phyloP scores from a whole-genome alignment of 1,140 invertebrate species.

The Belonocnema kinseyi region DNA sequence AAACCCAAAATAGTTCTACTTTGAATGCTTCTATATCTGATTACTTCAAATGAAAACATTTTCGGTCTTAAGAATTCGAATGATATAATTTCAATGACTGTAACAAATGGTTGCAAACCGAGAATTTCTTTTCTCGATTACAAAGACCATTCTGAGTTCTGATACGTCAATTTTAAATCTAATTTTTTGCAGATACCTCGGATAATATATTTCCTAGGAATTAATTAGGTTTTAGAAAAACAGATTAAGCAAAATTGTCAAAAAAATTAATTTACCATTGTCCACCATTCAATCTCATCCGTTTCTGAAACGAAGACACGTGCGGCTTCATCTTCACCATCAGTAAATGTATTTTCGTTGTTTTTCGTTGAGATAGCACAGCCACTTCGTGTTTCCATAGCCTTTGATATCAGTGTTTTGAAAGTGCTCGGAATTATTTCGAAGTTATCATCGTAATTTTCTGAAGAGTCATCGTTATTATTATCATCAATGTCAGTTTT shows the following conservation, averaged over 20 bases:
- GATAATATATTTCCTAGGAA: too few relatives aligned
- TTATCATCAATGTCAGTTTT: conserved; percentile 47
- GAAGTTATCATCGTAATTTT: conserved; percentile 31
- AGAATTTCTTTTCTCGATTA: too few relatives aligned
- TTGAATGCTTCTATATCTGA: too few relatives aligned
- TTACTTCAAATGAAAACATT: too few relatives aligned
- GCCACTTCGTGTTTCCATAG: conserved; percentile 52
- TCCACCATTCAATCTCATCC: conserved; percentile 70
- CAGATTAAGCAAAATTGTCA: not conserved
- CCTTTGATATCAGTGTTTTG: conserved; percentile 53
- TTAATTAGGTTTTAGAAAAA: too few relatives aligned
- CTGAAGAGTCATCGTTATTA: conserved; percentile 33
- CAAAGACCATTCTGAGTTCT: too few relatives aligned
- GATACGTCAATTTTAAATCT: too few relatives aligned
- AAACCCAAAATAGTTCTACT: too few relatives aligned
- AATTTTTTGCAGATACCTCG: too few relatives aligned
- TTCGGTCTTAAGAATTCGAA: too few relatives aligned
- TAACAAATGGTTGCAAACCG: too few relatives aligned
- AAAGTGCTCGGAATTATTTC: conserved; percentile 52
- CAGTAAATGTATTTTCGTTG: conserved; percentile 49
- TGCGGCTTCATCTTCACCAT: conserved; percentile 46
- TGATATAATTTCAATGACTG: too few relatives aligned
- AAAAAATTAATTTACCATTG: conserved; percentile 59
- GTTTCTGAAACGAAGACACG: conserved; percentile 62
- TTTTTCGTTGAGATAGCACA: conserved; percentile 58